phyloP scores from a whole-genome alignment of 2,797 vertebrate species.

The Syngnathus acus region DNA sequence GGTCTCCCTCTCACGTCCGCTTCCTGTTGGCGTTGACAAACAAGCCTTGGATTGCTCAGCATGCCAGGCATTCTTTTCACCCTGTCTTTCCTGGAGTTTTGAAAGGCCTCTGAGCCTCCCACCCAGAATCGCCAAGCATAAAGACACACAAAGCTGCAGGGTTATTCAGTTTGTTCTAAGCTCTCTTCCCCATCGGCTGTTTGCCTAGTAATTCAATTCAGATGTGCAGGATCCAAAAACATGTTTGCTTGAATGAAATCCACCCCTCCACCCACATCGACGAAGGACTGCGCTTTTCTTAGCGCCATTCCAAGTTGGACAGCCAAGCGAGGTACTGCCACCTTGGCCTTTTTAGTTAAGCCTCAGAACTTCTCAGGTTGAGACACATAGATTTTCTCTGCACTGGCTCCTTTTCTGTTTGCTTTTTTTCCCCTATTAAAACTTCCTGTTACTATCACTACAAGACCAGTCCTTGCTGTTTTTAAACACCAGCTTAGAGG shows the following conservation, averaged over 20 bases:
- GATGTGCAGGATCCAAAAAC: conserved; percentile 76
- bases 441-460: conserved; percentile 36
- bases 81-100: conserved; percentile 68
- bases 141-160: conserved; percentile 64
- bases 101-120: conserved; percentile 69
- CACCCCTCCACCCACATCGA: conserved; percentile 69
- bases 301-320: conserved; percentile 68
- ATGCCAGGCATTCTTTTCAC: conserved; percentile 74
- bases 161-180: conserved; percentile 75
- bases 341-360: conserved; percentile 61
- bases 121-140: conserved; percentile 67
- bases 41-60: conserved; percentile 71
- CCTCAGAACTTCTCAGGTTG: conserved; percentile 40
- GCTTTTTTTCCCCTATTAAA: conserved; percentile 26
- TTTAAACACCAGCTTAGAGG: conserved; percentile 22
- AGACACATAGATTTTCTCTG: conserved; percentile 57
- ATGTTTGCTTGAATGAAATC: conserved; percentile 77
- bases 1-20: conserved; percentile 67
- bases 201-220: conserved; percentile 79
- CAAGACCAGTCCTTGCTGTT: conserved; percentile 28
- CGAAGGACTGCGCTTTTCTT: conserved; percentile 73
- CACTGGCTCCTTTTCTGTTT: conserved; percentile 26
- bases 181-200: conserved; percentile 72
- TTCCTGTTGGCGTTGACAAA: conserved; percentile 77
- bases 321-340: conserved; percentile 64